Evolutionary conservation across 2,113 vertebrate species (phyloP).

Genomic region (Caretta caretta): DNA sequence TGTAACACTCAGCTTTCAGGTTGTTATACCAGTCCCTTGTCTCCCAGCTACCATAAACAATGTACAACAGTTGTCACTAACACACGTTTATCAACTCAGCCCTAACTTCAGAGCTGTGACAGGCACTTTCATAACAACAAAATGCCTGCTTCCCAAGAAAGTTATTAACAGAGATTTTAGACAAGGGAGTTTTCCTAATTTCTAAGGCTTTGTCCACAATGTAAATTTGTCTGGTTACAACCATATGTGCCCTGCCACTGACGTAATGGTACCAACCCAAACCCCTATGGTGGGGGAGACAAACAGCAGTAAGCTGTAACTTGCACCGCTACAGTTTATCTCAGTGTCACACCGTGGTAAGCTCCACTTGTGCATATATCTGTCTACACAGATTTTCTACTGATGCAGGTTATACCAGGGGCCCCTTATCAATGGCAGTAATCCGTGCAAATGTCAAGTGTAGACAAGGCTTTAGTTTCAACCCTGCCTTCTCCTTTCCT

Average conservation of each 20-base stretch:
- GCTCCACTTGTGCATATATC: neutral
- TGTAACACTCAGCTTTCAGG: neutral
- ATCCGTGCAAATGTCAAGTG: neutral
- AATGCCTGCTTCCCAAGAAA: neutral
- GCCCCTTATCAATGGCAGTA: neutral
- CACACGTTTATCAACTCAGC: neutral
- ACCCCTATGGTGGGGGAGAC: neutral
- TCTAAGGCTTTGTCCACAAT: neutral
- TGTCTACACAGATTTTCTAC: neutral
- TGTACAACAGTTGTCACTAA: neutral
- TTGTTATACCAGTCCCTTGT: neutral
- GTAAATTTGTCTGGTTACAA: neutral
- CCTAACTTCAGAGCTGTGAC: neutral
- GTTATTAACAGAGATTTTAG: neutral
- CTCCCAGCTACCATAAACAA: neutral
- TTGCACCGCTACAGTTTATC: neutral
- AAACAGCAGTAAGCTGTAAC: neutral
- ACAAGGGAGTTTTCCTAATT: neutral
- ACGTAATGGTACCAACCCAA: neutral
- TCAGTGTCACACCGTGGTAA: neutral
- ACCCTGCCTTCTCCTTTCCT: neutral
- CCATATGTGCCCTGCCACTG: neutral
- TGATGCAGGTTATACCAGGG: neutral
- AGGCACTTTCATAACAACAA: neutral
- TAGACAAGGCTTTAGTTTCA: neutral